Conservation (phyloP, 2,797 vertebrate genomes). For the Luscinia megarhynchos region DNA sequence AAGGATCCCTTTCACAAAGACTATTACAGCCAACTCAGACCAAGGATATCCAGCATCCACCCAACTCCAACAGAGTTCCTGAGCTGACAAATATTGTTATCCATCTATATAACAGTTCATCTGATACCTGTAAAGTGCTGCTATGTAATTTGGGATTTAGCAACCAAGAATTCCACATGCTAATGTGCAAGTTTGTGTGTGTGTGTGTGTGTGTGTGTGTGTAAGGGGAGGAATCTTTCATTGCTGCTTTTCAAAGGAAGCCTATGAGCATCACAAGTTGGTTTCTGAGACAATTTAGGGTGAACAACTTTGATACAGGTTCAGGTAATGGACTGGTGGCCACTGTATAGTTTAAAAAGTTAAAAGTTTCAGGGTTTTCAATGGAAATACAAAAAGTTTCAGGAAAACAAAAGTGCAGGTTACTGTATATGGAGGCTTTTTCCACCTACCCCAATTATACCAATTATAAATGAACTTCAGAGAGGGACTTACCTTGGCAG, state of each 20-base stretch:
- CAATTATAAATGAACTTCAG: neutral
- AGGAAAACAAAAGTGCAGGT: neutral
- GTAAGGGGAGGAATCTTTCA: neutral
- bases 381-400: neutral
- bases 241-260: neutral
- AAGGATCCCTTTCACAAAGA: neutral
- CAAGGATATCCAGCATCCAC: neutral
- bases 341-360: neutral
- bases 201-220: neutral
- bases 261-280: neutral
- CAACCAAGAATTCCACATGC: neutral
- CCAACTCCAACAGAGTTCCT: constrained; percentile 24
- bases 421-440: neutral
- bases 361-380: neutral
- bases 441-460: neutral
- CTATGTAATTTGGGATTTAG: neutral
- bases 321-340: neutral
- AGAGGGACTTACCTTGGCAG: neutral
- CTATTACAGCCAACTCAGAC: constrained; percentile 11
- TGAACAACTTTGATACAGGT: neutral
- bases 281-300: neutral
- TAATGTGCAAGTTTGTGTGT: neutral
- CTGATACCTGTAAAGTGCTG: neutral
- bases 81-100: constrained; percentile 11
- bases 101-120: neutral